Evolutionary conservation across 1,140 invertebrate species (phyloP).

Genomic region (Brevipalpus yothersi): DNA sequence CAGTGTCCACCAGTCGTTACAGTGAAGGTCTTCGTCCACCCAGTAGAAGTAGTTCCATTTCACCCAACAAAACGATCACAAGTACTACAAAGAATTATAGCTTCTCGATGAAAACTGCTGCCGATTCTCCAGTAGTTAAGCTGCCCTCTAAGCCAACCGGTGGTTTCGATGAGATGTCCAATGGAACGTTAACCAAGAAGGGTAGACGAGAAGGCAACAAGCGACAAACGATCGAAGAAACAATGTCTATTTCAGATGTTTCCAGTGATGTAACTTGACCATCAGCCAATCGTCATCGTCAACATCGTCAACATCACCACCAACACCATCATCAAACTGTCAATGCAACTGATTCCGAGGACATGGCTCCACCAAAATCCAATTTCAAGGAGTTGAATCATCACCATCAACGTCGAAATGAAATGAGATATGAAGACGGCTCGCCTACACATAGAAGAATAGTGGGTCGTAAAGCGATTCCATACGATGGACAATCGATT

Average conservation of each 20-base stretch:
- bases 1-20: background rate
- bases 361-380: background rate
- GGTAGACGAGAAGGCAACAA: background rate
- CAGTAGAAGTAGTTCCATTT: background rate
- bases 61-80: background rate
- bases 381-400: background rate
- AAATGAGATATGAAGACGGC: background rate
- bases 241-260: slow-evolving; percentile 6
- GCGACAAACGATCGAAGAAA: slow-evolving; percentile 5
- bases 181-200: background rate
- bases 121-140: background rate
- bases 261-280: slow-evolving; percentile 1
- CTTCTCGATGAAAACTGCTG: background rate
- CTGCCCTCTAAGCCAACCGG: background rate
- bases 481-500: background rate
- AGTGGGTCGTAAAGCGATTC: background rate
- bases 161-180: background rate
- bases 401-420: background rate
- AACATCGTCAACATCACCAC: background rate
- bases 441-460: background rate
- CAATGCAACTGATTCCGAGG: background rate
- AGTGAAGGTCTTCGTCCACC: background rate
- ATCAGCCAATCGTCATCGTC: background rate
- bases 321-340: background rate
- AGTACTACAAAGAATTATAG: background rate